Conservation (phyloP, 2,797 vertebrate genomes). For the Argya squamiceps region DNA sequence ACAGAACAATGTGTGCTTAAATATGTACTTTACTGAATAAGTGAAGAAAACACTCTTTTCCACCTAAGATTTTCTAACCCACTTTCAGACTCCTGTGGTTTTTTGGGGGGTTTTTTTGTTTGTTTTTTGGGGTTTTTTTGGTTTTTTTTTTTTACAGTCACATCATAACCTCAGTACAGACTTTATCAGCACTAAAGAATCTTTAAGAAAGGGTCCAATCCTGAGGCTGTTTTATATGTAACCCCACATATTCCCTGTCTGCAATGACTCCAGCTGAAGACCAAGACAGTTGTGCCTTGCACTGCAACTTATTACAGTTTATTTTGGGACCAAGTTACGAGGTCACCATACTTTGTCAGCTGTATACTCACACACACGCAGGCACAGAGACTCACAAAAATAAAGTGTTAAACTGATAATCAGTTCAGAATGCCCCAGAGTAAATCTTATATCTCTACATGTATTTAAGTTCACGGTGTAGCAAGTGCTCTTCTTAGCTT, state of each 20-base stretch:
- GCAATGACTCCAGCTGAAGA: not conserved
- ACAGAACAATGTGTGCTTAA: not conserved
- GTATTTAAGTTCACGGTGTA: not conserved
- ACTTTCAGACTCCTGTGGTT: not conserved
- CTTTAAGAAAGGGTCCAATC: not conserved
- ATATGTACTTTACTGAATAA: not conserved
- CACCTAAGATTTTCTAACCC: not conserved
- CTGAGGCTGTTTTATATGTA: not conserved
- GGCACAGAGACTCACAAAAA: not conserved
- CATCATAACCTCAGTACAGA: not conserved
- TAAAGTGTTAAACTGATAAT: constrained; percentile 2
- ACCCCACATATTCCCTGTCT: not conserved
- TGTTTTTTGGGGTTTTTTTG: not conserved
- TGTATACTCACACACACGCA: not conserved
- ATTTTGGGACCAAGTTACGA: not conserved
- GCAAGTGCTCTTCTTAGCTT: not conserved
- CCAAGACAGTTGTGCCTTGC: not conserved
- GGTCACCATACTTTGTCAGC: not conserved
- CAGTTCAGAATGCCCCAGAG: not conserved
- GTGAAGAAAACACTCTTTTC: not conserved
- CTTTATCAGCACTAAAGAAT: not conserved
- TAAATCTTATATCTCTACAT: not conserved
- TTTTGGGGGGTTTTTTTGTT: not conserved
- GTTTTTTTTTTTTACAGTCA: not conserved
- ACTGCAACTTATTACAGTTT: not conserved